phyloP scores from a whole-genome alignment of 30 jellyfish, hydroid and myxozoan genomes.

The Nemopilema nomurai region DNA sequence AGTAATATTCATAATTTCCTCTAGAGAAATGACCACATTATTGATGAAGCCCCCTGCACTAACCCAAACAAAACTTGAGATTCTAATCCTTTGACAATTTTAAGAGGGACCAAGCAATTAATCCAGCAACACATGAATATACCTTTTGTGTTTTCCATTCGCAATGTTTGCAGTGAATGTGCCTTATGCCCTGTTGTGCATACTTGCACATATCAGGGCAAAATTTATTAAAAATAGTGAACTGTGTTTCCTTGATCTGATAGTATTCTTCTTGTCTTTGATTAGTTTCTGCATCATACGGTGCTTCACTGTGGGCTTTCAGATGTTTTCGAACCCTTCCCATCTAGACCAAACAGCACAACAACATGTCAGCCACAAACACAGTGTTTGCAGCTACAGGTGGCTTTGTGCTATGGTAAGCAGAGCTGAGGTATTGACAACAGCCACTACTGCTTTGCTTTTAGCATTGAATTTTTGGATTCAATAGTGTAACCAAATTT shows the following conservation, averaged over 20 bases:
- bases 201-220: conserved; percentile 74
- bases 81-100: too few relatives aligned
- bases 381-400: conserved; percentile 1
- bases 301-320: conserved; percentile 53
- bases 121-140: neutral
- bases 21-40: too few relatives aligned
- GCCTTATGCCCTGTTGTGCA: conserved; percentile 69
- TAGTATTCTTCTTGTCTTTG: conserved; percentile 54
- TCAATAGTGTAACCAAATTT: too few relatives aligned
- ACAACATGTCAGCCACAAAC: neutral
- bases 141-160: conserved; percentile 74
- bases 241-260: conserved; percentile 59
- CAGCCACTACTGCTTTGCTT: neutral
- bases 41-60: too few relatives aligned
- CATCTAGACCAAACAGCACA: conserved; percentile 35
- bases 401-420: conserved; percentile 3
- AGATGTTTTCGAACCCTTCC: conserved; percentile 56
- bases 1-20: too few relatives aligned
- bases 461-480: too few relatives aligned
- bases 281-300: conserved; percentile 47
- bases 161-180: conserved; percentile 71
- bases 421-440: neutral
- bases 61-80: too few relatives aligned
- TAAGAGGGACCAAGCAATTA: too few relatives aligned
- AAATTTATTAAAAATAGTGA: conserved; percentile 37